Evolutionary conservation across 2,888 invertebrate genomes (phyloP), one percentile per base, ranked within the genome.

Genomic region (Linnaemya tessellans): DNA sequence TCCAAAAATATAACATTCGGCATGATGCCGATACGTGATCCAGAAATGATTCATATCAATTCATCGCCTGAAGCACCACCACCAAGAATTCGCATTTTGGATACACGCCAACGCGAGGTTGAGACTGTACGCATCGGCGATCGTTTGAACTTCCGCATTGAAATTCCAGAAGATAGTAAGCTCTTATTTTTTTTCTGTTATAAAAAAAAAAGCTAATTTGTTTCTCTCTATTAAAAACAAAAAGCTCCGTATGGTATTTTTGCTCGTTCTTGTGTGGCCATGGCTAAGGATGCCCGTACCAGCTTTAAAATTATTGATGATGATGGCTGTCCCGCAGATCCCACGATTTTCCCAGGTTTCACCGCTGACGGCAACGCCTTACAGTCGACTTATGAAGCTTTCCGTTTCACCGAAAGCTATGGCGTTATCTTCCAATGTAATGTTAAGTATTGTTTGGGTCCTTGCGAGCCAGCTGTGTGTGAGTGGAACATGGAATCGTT

Each of bases 341-440:
- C 97, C 3, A 96, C 96, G 67, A 98, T 98, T 89, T 98, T 98
- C 95, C 98, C 98, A 4, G 97, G 97, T 22, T 98, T 98, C 93
- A 95, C 95, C 68, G 97, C 97, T 60, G 97, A 97, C 89, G 97
- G 97, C 81, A 97, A 97, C 92, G 97, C 97, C 0, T 93, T 98
- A 84, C 97, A 98, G 90, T 97, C 97, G 0, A 95, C 97, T 81
- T 98, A 98, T 91, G 98, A 98, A 93, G 98, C 98, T 0, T 98
- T 98, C 94, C 95, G 98, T 91, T 98, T 98, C 92, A 98, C 98
- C 0, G 98, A 98, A 92, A 98, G 98, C 13, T 98, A 98, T 89
- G 98, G 98, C 68, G 98, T 98, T 85, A 98, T 98, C 92, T 98
- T 98, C 95, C 98, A 98, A 92, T 98, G 98, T 93, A 98, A 98